These are phyloP conservation scores for Megalops atlanticus DNA, from an alignment of 2,113 vertebrate genomes.

Conservation along the genomic window DNA sequence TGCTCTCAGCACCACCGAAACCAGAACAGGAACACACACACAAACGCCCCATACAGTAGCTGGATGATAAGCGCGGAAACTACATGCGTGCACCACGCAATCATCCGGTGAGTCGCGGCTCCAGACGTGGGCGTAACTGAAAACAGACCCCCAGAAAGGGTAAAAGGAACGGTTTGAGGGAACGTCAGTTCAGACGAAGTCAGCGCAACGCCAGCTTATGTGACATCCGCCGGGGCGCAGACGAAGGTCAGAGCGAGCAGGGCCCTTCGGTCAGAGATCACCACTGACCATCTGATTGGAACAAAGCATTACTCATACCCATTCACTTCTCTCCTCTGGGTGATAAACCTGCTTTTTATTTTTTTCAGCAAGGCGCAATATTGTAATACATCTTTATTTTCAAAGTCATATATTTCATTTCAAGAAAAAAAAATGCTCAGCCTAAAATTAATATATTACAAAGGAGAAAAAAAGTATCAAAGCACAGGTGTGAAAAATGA, in stretches of 20 bases:
- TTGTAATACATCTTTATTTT: background rate
- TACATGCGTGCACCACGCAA: background rate
- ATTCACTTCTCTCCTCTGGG: background rate
- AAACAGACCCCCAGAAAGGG: background rate
- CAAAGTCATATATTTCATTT: background rate
- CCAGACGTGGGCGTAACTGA: background rate
- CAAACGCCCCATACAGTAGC: background rate
- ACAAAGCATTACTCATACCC: background rate
- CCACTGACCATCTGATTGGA: background rate
- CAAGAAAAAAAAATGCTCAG: slow-evolving; percentile 16
- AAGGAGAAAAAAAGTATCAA: slow-evolving; percentile 20
- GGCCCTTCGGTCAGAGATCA: slow-evolving; percentile 6
- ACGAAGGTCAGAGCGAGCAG: slow-evolving; percentile 11
- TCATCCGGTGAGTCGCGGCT: background rate
- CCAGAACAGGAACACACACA: background rate
- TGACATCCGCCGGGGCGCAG: background rate
- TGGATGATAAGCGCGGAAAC: background rate
- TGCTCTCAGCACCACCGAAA: background rate
- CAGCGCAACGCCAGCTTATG: background rate
- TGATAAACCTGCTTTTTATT: background rate
- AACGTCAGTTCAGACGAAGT: background rate
- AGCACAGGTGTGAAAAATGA: slow-evolving; percentile 20
- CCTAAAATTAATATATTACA: slow-evolving; percentile 18
- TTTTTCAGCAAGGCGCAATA: background rate
- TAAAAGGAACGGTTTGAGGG: background rate